Base-by-base conservation (phyloP, 2,113 vertebrate species). In the Redunca redunca region DNA sequence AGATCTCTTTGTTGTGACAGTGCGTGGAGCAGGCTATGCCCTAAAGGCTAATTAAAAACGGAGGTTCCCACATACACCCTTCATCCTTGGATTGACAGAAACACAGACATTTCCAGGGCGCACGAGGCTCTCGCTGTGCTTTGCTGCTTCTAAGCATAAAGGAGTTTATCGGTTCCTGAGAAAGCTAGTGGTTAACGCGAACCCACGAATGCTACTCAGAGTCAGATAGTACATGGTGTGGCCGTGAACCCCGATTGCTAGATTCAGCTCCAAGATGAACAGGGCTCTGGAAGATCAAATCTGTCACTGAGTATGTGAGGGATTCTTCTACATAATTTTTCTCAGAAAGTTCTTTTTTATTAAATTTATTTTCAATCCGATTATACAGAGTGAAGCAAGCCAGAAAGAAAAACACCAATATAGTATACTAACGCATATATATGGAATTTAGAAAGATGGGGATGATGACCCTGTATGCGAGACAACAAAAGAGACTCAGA, bases 11-110 rank as follows among this genome's bases (percentile, higher is more conserved):
- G 94, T 96, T 95, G 95, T 94, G 90, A 89, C 91, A 71, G 23
- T 57, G 28, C 80, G 0, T 33, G 26, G 77, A 96, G 52, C 88
- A 58, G 87, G 21, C 81, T 67, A 30, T 97, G 97, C 94, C 98
- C 98, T 98, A 98, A 98, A 98, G 97, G 89, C 85, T 98, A 98
- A 98, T 97, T 97, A 93, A 98, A 98, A 98, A 96, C 8, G 5
- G 67, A 90, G 84, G 19, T 82, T 95, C 71, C 80, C 0, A 0
- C 96, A 90, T 84, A 96, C 88, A 95, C 46, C 43, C 64, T 60
- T 80, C 55, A 84, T 36, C 53, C 30, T 50, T 36, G 62, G 85
- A 43, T 43, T 21, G 80, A 83, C 82, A 91, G 85, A 83, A 46
- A 53, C 28, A 52, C 8, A 92, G 86, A 67, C 74, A 50, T 74